Evolutionary conservation across 2,113 vertebrate genomes (phyloP).

Genomic region (Thamnaconus septentrionalis): DNA sequence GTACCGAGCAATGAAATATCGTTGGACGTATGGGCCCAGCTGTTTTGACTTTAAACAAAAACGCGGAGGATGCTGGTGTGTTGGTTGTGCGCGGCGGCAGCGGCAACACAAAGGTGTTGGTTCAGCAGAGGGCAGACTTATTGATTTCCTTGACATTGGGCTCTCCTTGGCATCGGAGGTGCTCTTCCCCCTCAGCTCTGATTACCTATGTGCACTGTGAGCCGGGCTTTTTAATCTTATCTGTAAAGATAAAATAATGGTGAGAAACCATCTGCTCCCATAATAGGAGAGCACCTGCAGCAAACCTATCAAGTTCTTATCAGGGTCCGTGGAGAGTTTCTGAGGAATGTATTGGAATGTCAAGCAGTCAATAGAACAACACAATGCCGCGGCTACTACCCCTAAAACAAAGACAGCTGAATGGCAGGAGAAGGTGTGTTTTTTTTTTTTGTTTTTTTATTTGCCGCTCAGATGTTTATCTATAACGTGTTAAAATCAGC

Average conservation of each 20-base stretch:
- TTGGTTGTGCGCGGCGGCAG: conserved; percentile 35
- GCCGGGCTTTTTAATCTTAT: conserved; percentile 64
- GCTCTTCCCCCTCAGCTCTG: conserved; percentile 56
- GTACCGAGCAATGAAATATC: too few relatives aligned
- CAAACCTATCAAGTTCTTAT: conserved; percentile 54
- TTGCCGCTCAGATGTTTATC: too few relatives aligned
- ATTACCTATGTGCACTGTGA: conserved; percentile 55
- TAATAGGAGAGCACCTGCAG: conserved; percentile 41
- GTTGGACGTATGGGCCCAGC: conserved; percentile 8
- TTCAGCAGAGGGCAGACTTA: conserved; percentile 57
- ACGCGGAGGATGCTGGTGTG: conserved; percentile 7
- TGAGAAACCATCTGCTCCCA: conserved; percentile 48
- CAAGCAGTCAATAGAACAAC: conserved; percentile 49
- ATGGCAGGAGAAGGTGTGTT: not conserved
- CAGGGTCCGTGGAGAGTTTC: conserved; percentile 36
- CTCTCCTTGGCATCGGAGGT: conserved; percentile 63
- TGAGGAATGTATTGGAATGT: conserved; percentile 46
- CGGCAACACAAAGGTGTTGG: conserved; percentile 38
- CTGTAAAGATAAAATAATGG: conserved; percentile 68
- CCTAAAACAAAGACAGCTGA: conserved; percentile 46
- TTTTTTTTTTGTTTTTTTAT: conserved; percentile 7
- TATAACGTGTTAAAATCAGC: conserved; percentile 30
- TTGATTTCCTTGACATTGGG: conserved; percentile 70
- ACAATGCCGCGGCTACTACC: conserved; percentile 28
- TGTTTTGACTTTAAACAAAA: conserved; percentile 48